These are phyloP conservation scores for Cynocephalus volans DNA, from an alignment of 2,113 vertebrate species.

Conservation along the genomic window DNA sequence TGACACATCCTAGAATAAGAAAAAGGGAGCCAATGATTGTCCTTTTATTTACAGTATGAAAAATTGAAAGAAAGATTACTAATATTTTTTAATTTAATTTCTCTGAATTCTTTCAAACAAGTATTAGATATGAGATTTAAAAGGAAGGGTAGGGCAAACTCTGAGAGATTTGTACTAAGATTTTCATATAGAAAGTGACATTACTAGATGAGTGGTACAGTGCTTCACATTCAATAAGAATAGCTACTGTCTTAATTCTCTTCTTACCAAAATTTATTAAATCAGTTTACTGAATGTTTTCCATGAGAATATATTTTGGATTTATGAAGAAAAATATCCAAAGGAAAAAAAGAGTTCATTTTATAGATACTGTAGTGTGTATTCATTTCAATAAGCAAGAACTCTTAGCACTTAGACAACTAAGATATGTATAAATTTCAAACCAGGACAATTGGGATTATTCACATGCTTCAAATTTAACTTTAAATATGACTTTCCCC, in stretches of 20 bases:
- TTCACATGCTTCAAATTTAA: background rate
- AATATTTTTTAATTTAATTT: background rate
- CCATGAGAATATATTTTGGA: background rate
- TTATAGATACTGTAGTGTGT: background rate
- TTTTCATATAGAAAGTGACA: background rate
- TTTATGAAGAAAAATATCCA: background rate
- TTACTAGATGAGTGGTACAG: background rate
- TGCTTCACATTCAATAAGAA: background rate
- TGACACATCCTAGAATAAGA: background rate
- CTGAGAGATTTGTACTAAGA: background rate
- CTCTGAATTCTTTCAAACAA: background rate
- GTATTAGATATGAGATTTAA: background rate
- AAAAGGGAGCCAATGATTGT: background rate
- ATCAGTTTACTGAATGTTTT: background rate
- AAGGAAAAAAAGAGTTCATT: background rate
- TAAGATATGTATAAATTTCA: background rate
- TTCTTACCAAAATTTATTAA: background rate
- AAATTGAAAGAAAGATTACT: background rate
- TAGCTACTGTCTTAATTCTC: background rate
- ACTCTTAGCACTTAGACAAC: background rate
- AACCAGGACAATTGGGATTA: background rate
- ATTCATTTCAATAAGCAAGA: background rate
- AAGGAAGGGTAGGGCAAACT: background rate
- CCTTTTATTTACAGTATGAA: background rate
- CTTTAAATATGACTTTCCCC: background rate